A percentile compares a stretch with the other conserved stretches of the same genome.
Conservation (phyloP, 2,797 vertebrate genomes). For the Anguilla anguilla region DNA sequence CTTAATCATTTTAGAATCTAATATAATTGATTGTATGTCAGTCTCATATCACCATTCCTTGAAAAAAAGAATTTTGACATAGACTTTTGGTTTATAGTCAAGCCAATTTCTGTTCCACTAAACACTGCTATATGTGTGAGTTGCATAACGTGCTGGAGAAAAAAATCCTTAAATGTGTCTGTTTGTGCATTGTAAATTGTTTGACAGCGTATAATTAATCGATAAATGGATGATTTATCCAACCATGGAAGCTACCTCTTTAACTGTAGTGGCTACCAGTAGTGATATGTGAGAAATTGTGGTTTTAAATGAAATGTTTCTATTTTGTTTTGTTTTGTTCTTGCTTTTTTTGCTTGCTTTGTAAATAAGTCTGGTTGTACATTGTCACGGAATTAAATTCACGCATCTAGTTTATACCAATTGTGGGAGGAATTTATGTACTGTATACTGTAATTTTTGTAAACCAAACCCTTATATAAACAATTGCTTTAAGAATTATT, state of each 20-base stretch:
- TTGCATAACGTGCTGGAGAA: constrained; percentile 47
- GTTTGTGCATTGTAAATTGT: constrained; percentile 83
- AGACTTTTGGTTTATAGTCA: not conserved
- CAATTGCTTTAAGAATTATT: constrained; percentile 52
- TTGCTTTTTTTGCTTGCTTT: constrained; percentile 64
- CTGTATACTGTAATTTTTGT: constrained; percentile 90
- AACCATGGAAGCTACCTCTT: constrained; percentile 98
- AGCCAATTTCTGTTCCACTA: not conserved
- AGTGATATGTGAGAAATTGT: constrained; percentile 81
- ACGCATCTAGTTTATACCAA: constrained; percentile 82
- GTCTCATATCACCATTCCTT: constrained; percentile 1
- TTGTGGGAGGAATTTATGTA: constrained; percentile 88
- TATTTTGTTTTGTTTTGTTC: constrained; percentile 58
- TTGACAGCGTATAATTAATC: constrained; percentile 76
- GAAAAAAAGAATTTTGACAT: not conserved
- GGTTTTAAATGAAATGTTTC: constrained; percentile 63
- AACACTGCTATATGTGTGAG: constrained; percentile 1
- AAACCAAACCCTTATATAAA: constrained; percentile 78
- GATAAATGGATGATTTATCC: constrained; percentile 85
- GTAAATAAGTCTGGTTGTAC: constrained; percentile 86
- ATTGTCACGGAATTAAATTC: constrained; percentile 78
- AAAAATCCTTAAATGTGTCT: constrained; percentile 34
- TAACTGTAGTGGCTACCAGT: constrained; percentile 87
- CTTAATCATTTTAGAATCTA: not conserved
- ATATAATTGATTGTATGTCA: not conserved